Evolutionary conservation across 2,113 vertebrate species (phyloP), one percentile per base, ranked within the genome.

Genomic region (Cavia porcellus): DNA sequence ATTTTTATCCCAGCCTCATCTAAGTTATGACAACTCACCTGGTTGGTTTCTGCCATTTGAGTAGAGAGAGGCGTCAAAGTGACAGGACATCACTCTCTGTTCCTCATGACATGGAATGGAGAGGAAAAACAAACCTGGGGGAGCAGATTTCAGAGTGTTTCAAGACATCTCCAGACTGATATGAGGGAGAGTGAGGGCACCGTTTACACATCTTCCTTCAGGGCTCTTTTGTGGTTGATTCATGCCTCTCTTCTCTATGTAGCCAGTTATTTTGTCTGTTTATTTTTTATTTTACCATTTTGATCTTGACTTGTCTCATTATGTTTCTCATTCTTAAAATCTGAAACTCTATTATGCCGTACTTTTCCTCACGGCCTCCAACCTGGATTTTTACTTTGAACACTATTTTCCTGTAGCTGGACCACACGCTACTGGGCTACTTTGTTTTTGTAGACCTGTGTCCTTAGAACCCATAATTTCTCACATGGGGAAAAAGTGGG

Each of bases 1-100:
- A 96, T 89, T 92, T 97, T 90, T 96, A 96, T 47, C 96, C 64
- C 75, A n/a, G 28, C 3, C 30, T 97, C 96, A 91, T 88, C 87
- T 95, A 85, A 97, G 89, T 87, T 86, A 70, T 86, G 80, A 97
- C 96, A 85, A 94, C 89, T 90, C 97, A 97, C 95, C 96, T 97
- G 97, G 94, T 62, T 97, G 62, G 94, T 84, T 97, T 97, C 98
- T 97, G 87, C 81, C 77, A 95, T 87, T 74, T 86, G 82, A 96
- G 83, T 93, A 55, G 90, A 95, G 88, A 61, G 83, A 97, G 24
- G 20, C 89, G 86, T 90, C 88, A 96, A 72, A 92, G 57, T 50
- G 97, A 94, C 97, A 94, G 84, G 79, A 84, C 57, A 42, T 80
- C 70, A 95, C 38, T 97, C 85, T 92, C 70, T 5, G 84, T 85